phyloP scores from a whole-genome alignment of 2,113 vertebrate species.

The Malaclemys terrapin region DNA sequence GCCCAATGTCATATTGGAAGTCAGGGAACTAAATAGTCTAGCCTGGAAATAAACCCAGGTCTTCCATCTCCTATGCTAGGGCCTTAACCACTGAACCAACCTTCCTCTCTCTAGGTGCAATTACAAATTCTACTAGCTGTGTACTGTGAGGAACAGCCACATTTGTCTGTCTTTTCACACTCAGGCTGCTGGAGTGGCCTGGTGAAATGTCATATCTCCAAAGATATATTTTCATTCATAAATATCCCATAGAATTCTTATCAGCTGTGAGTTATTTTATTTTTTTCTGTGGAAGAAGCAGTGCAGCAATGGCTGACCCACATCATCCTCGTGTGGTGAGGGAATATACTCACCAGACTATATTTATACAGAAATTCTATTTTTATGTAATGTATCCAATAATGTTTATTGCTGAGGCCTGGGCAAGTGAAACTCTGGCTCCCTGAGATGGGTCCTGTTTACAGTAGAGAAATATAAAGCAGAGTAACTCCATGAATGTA shows the following conservation, averaged over 20 bases:
- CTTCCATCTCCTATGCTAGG: too few relatives aligned
- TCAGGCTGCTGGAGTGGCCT: too few relatives aligned
- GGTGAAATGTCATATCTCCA: background rate
- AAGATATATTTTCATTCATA: background rate
- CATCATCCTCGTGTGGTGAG: background rate
- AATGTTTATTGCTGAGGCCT: background rate
- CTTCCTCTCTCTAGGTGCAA: background rate
- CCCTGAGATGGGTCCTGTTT: rapidly evolving
- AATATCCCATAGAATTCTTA: background rate
- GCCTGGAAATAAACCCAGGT: too few relatives aligned
- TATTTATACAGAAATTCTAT: background rate
- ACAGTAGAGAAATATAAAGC: background rate
- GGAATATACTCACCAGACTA: background rate
- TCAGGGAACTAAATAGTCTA: too few relatives aligned
- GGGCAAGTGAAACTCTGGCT: background rate
- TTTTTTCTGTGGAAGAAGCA: background rate
- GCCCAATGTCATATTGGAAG: too few relatives aligned
- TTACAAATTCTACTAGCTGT: background rate
- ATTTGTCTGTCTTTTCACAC: background rate
- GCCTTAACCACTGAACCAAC: too few relatives aligned
- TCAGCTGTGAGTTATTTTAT: background rate
- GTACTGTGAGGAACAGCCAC: background rate
- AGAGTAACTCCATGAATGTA: background rate
- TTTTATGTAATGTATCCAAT: background rate
- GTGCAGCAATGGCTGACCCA: background rate